Conservation (phyloP, 2,888 invertebrate genomes). For the Lasioglossum calceatum region DNA sequence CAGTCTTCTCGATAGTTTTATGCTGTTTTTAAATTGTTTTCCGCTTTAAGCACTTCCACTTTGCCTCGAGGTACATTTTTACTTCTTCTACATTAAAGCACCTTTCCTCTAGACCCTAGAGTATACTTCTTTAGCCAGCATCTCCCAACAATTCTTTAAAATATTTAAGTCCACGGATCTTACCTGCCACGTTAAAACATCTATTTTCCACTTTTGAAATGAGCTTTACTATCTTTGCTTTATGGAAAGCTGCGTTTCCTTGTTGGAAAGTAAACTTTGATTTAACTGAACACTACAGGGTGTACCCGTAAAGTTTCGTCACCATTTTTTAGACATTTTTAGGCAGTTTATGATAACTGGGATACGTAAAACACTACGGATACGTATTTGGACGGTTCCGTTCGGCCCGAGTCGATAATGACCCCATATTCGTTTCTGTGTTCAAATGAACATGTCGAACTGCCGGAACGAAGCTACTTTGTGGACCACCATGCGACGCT, state of each 20-base stretch:
- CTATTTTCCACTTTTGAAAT: no score
- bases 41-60: background rate
- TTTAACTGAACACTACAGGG: no score
- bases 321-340: no score
- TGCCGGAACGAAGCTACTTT: background rate
- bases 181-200: background rate
- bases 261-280: no score
- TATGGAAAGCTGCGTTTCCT: no score
- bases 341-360: no score
- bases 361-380: background rate
- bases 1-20: no score
- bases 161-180: background rate
- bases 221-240: no score
- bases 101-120: background rate
- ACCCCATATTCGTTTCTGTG: background rate
- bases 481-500: background rate
- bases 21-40: background rate
- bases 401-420: background rate
- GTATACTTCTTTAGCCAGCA: background rate
- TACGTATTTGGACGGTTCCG: background rate
- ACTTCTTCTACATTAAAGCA: background rate
- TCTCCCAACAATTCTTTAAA: background rate
- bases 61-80: background rate
- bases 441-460: background rate
- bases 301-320: no score